These are phyloP conservation scores for Vimba vimba DNA, from an alignment of 2,113 vertebrate genomes.

Conservation along the genomic window DNA sequence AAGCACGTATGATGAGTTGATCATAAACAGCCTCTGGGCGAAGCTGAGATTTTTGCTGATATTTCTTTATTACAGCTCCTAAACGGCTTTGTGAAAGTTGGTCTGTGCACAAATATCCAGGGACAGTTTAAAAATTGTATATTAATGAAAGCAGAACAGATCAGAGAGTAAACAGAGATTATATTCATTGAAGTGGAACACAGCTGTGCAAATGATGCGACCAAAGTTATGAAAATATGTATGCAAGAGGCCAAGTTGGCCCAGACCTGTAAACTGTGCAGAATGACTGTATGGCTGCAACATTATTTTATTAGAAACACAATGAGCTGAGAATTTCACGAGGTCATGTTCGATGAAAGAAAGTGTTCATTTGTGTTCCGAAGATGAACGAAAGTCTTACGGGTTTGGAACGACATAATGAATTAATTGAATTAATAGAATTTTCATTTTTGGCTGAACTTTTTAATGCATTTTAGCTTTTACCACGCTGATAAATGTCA, in stretches of 20 bases:
- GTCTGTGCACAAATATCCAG: neutral
- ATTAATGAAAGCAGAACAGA: neutral
- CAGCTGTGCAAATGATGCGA: conserved; percentile 25
- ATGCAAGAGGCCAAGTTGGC: neutral
- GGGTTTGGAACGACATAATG: too few species aligned
- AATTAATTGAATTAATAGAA: too few species aligned
- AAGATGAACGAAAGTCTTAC: too few species aligned
- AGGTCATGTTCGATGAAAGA: neutral
- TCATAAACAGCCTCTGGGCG: neutral
- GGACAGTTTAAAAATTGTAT: neutral
- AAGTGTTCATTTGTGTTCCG: too few species aligned
- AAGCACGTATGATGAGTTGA: neutral
- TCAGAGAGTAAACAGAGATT: conserved; percentile 20
- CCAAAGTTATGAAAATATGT: neutral
- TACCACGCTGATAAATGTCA: neutral
- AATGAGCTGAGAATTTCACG: neutral
- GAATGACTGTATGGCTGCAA: neutral
- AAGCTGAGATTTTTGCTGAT: neutral
- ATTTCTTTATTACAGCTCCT: neutral
- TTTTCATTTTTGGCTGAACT: neutral
- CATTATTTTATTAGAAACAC: neutral
- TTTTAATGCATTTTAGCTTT: neutral
- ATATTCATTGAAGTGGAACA: conserved; percentile 14
- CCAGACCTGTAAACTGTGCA: neutral
- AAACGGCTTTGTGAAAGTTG: neutral